Conservation (phyloP, 2,113 vertebrate species). For the Sapajus apella region DNA sequence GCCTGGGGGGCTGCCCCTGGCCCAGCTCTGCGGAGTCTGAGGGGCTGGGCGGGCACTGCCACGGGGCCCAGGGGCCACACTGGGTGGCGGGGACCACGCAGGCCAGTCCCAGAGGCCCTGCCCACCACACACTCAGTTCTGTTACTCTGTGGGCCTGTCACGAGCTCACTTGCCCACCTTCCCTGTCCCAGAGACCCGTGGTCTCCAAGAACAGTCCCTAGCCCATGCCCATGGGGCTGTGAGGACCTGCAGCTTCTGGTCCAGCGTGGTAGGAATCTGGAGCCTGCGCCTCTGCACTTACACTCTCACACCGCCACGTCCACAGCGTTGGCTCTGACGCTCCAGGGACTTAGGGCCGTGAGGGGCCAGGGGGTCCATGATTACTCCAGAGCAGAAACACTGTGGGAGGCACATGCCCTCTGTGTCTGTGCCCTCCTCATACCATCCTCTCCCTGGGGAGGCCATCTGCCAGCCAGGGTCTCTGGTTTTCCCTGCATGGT, state of each 20-base stretch:
- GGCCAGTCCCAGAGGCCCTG: rapidly evolving
- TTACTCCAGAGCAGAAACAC: background rate
- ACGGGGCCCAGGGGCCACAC: background rate
- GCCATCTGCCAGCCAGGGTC: rapidly evolving
- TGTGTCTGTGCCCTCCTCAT: rapidly evolving
- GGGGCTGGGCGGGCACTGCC: background rate
- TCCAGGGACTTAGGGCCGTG: rapidly evolving
- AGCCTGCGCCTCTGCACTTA: rapidly evolving
- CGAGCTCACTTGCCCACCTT: background rate
- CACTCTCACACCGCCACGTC: rapidly evolving
- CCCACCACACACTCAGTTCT: background rate
- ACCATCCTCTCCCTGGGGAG: rapidly evolving
- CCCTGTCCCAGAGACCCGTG: background rate
- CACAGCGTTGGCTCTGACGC: rapidly evolving
- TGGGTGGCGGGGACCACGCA: rapidly evolving
- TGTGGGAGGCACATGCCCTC: no score
- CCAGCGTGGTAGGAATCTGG: rapidly evolving
- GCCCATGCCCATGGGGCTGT: no score
- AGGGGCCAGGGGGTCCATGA: no score
- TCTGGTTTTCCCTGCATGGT: rapidly evolving
- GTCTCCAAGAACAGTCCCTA: background rate
- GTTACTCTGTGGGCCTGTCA: background rate
- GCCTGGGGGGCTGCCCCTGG: background rate
- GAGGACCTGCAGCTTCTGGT: no score
- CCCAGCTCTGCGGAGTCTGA: background rate